Percentiles rank a stretch among this genome's conserved stretches.
Conservation (phyloP, 2,797 vertebrate species). For the Dryobates pubescens region DNA sequence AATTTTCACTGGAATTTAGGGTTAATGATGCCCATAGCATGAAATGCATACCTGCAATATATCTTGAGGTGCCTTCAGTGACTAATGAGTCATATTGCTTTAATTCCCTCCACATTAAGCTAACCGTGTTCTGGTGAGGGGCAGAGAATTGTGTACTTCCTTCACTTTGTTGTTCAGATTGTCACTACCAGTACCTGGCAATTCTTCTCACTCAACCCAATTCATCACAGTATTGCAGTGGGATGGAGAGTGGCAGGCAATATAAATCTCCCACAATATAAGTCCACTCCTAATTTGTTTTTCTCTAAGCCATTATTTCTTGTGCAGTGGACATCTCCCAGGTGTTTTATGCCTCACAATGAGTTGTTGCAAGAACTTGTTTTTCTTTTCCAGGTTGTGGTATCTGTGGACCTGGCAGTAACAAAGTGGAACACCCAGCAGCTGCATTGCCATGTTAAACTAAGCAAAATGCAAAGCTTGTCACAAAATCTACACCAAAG, state of each 20-base stretch:
- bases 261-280: constrained; percentile 69
- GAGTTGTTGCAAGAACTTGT: constrained; percentile 37
- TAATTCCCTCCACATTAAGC: background rate
- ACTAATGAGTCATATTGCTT: background rate
- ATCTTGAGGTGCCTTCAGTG: background rate
- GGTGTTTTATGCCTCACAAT: constrained; percentile 54
- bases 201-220: constrained; percentile 18
- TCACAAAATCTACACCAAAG: constrained; percentile 58
- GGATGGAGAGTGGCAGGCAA: constrained; percentile 59
- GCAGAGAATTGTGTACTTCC: background rate
- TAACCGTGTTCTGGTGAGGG: background rate
- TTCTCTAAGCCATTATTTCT: constrained; percentile 60
- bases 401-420: constrained; percentile 40
- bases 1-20: background rate
- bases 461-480: constrained; percentile 47
- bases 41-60: background rate
- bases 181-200: constrained; percentile 27
- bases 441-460: constrained; percentile 31
- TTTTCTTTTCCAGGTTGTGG: constrained; percentile 12
- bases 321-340: constrained; percentile 29
- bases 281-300: constrained; percentile 63
- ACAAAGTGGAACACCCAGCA: constrained; percentile 22
- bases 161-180: background rate
- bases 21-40: background rate
- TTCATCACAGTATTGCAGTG: constrained; percentile 46